phyloP scores from a whole-genome alignment of 2,113 vertebrate genomes.

The Tichodroma muraria region DNA sequence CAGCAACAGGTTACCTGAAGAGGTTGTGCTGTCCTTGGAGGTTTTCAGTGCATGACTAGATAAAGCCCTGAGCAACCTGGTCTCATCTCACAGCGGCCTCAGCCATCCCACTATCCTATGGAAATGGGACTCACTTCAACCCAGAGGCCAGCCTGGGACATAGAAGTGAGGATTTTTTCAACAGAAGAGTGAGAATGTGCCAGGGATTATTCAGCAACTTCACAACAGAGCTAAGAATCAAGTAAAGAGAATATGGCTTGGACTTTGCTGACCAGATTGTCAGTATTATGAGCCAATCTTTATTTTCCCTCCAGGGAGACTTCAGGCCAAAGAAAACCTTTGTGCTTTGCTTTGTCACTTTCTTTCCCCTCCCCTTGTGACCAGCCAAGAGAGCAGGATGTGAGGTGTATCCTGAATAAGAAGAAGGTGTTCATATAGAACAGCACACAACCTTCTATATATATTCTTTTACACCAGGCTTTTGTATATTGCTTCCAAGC shows the following conservation, averaged over 20 bases:
- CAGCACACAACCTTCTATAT: background rate
- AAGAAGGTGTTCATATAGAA: background rate
- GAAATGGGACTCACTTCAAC: background rate
- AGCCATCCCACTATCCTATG: background rate
- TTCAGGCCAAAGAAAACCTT: background rate
- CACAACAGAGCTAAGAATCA: background rate
- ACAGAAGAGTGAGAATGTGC: background rate
- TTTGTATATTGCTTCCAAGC: background rate
- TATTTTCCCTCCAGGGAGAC: background rate
- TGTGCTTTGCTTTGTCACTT: background rate
- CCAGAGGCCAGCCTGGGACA: background rate
- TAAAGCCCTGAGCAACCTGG: background rate
- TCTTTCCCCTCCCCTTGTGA: background rate
- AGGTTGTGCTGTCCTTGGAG: background rate
- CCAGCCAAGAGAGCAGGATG: background rate
- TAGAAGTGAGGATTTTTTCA: fast-evolving
- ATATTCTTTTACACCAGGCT: background rate
- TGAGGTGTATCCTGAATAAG: background rate
- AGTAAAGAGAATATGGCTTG: background rate
- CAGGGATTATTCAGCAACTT: background rate
- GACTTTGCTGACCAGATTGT: background rate
- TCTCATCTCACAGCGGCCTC: background rate
- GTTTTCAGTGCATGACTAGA: background rate
- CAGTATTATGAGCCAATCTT: background rate
- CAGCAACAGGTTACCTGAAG: background rate